Percentiles rank a stretch among this genome's conserved stretches.
Conservation (phyloP, 2,888 invertebrate species). For the Phanerotoma sp. region DNA sequence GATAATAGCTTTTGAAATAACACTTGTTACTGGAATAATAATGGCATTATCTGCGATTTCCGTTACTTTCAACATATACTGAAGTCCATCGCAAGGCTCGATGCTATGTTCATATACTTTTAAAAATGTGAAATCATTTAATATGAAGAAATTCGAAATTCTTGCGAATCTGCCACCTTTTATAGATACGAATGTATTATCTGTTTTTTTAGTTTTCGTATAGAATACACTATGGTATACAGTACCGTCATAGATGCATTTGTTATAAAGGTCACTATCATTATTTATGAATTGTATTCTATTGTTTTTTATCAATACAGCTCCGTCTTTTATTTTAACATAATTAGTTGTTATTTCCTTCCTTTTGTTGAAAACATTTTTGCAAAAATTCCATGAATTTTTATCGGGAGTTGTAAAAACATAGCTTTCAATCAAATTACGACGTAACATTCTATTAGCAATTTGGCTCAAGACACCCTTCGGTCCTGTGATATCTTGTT, state of each 20-base stretch:
- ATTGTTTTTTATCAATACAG: neutral
- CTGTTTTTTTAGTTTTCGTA: neutral
- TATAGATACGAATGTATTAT: neutral
- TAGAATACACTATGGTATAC: neutral
- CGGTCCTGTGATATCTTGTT: conserved; percentile 20
- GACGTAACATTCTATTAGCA: conserved; percentile 17
- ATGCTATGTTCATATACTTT: too few relatives aligned
- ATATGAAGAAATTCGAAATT: too few relatives aligned
- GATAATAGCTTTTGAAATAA: too few relatives aligned
- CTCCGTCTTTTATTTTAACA: neutral
- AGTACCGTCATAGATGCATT: neutral
- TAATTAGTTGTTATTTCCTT: neutral
- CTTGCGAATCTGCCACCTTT: neutral
- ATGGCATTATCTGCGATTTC: too few relatives aligned
- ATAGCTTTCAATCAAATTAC: conserved; percentile 7
- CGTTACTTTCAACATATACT: too few relatives aligned
- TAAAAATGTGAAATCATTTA: too few relatives aligned
- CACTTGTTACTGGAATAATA: too few relatives aligned
- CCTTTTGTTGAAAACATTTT: neutral
- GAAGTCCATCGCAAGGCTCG: too few relatives aligned
- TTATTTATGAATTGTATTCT: neutral
- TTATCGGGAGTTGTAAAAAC: neutral
- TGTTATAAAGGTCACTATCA: neutral
- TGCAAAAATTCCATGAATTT: neutral
- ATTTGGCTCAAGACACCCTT: conserved; percentile 27